Base-by-base conservation (phyloP, 2,113 vertebrate genomes). In the Tinamus guttatus region DNA sequence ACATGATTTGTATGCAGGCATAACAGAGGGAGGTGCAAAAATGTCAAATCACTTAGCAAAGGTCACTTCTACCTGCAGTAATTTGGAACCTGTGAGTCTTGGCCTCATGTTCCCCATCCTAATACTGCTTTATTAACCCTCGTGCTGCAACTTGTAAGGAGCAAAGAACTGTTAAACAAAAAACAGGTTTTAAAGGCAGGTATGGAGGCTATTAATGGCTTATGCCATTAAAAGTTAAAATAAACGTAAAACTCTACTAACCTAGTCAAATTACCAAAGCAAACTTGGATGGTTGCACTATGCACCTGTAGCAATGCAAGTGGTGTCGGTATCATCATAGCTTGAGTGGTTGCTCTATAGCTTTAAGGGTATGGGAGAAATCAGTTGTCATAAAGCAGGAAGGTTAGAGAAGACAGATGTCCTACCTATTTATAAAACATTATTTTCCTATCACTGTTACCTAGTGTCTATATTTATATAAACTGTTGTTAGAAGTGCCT, bases 1-100 rank as follows among this genome's bases (percentile, higher is more conserved):
- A 4, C 0, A 0, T 79, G 40, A 41, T 69, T 81, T 71, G 21
- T 11, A 3, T 43, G 13, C 5, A 14, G 32, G 4, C 34, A 15
- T 41, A 69, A 20, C 13, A 74, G 32, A 87, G 25, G 14, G 36
- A 68, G 24, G 19, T 63, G 91, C 78, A 78, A 60, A 80, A 67
- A 32, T 92, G 32, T 73, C 36, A 56, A 77, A 45, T 75, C 21
- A 10, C 30, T 17, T 25, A 62, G 22, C 14, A 73, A n/a, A 54
- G 47, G n/a, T 73, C 41, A 19, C 43, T 93, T 30, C 24, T 2
- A 20, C 4, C 21, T 62, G 64, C 32, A 81, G 25, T 77, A 56
- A 62, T 54, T 12, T 34, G 18, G 22, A 62, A 65, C 49, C 64
- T 77, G 5, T 4, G 64, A 59, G 21, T 15, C 7, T 74, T 1